A percentile compares a stretch with the other conserved stretches of the same genome.
Evolutionary conservation across 1,140 invertebrate genomes (phyloP).

Genomic region (Mya arenaria): DNA sequence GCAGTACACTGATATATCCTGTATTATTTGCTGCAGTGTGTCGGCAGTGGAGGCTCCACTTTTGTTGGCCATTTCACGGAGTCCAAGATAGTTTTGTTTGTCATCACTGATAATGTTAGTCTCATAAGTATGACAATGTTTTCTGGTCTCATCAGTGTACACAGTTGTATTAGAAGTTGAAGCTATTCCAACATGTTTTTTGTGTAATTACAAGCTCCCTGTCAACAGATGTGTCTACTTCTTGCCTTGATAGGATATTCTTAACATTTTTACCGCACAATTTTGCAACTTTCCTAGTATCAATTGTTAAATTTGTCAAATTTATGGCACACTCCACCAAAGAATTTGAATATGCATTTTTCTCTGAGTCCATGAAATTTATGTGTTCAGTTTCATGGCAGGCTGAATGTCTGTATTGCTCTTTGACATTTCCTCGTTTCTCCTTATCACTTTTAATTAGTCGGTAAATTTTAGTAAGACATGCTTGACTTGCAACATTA

Average conservation of each 20-base stretch:
- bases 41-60: not conserved
- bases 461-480: slow-evolving; percentile 1
- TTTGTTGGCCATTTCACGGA: slow-evolving; percentile 35
- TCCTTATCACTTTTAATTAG: slow-evolving; percentile 16
- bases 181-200: slow-evolving; percentile 4
- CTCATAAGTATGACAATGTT: slow-evolving; percentile 34
- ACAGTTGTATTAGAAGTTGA: slow-evolving; percentile 1
- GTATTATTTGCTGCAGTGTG: slow-evolving; percentile 21
- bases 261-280: slow-evolving; percentile 4
- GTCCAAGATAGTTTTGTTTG: not conserved
- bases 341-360: not conserved
- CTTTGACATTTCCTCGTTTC: not conserved
- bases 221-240: slow-evolving; percentile 13
- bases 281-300: slow-evolving; percentile 20
- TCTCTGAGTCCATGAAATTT: no score
- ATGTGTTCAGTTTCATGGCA: no score
- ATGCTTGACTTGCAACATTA: not conserved
- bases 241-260: not conserved
- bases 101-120: slow-evolving; percentile 35
- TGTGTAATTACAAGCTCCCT: slow-evolving; percentile 14
- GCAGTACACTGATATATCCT: slow-evolving; percentile 15
- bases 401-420: not conserved
- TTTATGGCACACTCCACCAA: slow-evolving; percentile 4
- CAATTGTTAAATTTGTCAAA: no score
- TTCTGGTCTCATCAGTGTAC: slow-evolving; percentile 44